Evolutionary conservation across 2,797 vertebrate genomes (phyloP), one percentile per base, ranked within the genome.

Genomic region (Pampus argenteus): DNA sequence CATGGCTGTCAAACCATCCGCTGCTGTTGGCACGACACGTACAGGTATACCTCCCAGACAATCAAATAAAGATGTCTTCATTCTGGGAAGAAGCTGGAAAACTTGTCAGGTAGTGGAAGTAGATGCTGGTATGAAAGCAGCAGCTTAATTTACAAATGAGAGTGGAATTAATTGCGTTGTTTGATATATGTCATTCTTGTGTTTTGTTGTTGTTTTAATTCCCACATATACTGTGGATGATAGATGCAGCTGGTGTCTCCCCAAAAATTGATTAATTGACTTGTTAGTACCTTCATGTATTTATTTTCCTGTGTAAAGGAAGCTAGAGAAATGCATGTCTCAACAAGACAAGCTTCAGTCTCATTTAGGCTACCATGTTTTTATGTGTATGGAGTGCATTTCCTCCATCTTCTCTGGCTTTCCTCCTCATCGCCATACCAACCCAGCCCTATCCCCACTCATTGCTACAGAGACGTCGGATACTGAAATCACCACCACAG

Each of bases 401-500:
- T 90, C 82, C 85, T 88, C 79, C 82, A 89, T 87, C 64, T 89
- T 85, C 51, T 84, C 59, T 82, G 87, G 82, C 79, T 90, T 71
- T 91, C 81, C 71, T 91, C 78, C 81, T 90, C 87, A 79, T 76
- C 86, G 68, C 86, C 87, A 45, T 90, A 88, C 86, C 86, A 91
- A 92, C 74, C 85, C 86, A 91, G 86, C 89, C 86, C 88, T 92
- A 79, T 92, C 90, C 90, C 89, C 87, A 87, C 89, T 91, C 89
- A 88, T 92, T 91, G 75, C 93, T 84, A 86, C 92, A 99, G 98
- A 99, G 94, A 98, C 97, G 2, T 95, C 98, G 3, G 98, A 99
- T 60, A 98, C 96, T 1, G 98, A 99, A 91, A 99, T 99, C 89
- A 99, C 95, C 78, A 99, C 98, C 64, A 99, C 98, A 1, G 98